Conservation (phyloP, 2,888 invertebrate species). For the Anticlea derivata region DNA sequence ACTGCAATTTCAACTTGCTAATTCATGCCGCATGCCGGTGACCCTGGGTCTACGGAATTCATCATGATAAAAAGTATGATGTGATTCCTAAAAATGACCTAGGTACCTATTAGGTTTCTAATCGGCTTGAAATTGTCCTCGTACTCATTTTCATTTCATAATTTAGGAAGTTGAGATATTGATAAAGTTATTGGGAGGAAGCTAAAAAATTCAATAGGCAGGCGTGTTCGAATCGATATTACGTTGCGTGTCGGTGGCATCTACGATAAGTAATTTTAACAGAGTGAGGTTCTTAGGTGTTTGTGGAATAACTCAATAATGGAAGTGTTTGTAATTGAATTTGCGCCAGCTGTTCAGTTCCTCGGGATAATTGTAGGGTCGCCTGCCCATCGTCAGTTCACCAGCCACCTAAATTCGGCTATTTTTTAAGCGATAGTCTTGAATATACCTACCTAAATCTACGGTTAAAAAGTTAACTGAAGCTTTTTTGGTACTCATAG, state of each 20-base stretch:
- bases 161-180: conserved; percentile 4
- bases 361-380: neutral
- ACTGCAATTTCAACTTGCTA: too few relatives aligned
- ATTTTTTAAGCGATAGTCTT: neutral
- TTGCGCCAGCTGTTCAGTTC: neutral
- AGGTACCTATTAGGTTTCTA: too few relatives aligned
- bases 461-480: too few relatives aligned
- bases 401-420: neutral
- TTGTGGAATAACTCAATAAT: conserved; percentile 1
- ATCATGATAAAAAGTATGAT: too few relatives aligned
- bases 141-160: neutral
- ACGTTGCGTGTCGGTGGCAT: neutral
- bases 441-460: too few relatives aligned
- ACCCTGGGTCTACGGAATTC: too few relatives aligned
- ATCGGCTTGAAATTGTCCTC: neutral
- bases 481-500: too few relatives aligned
- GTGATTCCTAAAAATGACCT: too few relatives aligned
- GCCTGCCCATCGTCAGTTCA: neutral
- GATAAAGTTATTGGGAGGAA: conserved; percentile 4
- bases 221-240: conserved; percentile 18
- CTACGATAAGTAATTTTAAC: conserved; percentile 5
- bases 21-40: too few relatives aligned
- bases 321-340: conserved; percentile 1
- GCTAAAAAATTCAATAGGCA: conserved; percentile 16
- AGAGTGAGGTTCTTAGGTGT: conserved; percentile 4